Evolutionary conservation across 2,113 vertebrate genomes (phyloP), one percentile per base, ranked within the genome.

Genomic region (Tragelaphus imberbis): DNA sequence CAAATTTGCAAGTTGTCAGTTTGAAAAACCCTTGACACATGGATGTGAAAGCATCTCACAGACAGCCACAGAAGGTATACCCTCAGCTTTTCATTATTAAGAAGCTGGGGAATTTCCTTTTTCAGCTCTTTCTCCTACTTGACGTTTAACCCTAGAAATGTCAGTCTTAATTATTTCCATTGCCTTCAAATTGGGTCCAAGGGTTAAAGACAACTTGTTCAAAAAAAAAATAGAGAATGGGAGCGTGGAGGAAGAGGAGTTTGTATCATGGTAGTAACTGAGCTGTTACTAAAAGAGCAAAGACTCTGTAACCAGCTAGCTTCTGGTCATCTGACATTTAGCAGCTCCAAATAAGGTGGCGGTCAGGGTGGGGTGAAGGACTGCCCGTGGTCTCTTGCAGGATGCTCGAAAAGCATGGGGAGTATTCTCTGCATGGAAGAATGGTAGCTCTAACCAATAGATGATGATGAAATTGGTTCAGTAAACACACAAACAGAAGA

Each of bases 1-100:
- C 99, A 99, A 99, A 99, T 99, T 99, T 99, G 99, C 99, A 99
- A 99, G 98, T 99, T 99, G 99, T 99, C 99, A 99, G 97, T 99
- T 99, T 99, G 99, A 99, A 99, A 99, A 99, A 99, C 99, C 99
- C 99, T 99, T 99, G 99, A 99, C 98, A 99, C 98, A 98, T 15
- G 97, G 98, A 99, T 99, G 99, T 99, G 98, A 99, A 98, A 99
- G 98, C 98, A 98, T 98, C 98, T 98, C 98, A 65, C 98, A 98
- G 98, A 98, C 98, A 98, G 98, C 98, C 98, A 98, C 98, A 98
- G 98, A 99, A 99, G 98, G 98, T 98, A 98, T 98, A 99, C 98
- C 98, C 99, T 99, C 98, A 96, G 99, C 99, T 99, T 99, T 99
- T 99, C 99, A 99, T 99, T 99, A 99, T 98, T 96, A 98, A 98